phyloP scores from a whole-genome alignment of 2,113 vertebrate genomes.

The Gracilinanus agilis region DNA sequence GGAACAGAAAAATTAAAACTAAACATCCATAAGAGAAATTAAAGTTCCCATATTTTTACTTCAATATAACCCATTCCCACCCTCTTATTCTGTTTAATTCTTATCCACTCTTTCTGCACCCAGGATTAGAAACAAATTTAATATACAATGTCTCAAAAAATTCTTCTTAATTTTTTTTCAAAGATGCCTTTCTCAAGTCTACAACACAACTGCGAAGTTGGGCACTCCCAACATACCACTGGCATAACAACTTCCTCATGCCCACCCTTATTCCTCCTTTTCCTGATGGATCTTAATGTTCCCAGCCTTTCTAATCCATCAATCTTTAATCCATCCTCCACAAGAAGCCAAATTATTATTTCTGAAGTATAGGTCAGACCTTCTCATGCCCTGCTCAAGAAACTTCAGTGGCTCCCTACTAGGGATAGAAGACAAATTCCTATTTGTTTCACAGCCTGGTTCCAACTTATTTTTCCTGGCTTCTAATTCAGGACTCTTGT shows the following conservation, averaged over 20 bases:
- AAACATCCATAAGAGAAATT: slow-evolving; percentile 45
- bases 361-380: neutral
- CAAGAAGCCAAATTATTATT: neutral
- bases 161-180: neutral
- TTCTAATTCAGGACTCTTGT: neutral
- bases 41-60: slow-evolving; percentile 29
- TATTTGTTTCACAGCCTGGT: too few species aligned
- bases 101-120: neutral
- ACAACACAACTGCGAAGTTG: neutral
- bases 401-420: neutral
- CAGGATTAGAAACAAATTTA: neutral
- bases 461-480: neutral
- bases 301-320: too few species aligned
- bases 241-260: too few species aligned
- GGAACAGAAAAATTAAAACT: slow-evolving; percentile 26
- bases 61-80: neutral
- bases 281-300: neutral
- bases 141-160: neutral
- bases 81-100: neutral
- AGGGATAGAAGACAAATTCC: too few species aligned
- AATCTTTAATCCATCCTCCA: neutral
- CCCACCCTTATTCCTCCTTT: too few species aligned
- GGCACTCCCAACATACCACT: neutral
- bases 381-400: neutral
- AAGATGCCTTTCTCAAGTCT: neutral